Evolutionary conservation across 2,113 vertebrate genomes (phyloP).

Genomic region (Pungitius pungitius): DNA sequence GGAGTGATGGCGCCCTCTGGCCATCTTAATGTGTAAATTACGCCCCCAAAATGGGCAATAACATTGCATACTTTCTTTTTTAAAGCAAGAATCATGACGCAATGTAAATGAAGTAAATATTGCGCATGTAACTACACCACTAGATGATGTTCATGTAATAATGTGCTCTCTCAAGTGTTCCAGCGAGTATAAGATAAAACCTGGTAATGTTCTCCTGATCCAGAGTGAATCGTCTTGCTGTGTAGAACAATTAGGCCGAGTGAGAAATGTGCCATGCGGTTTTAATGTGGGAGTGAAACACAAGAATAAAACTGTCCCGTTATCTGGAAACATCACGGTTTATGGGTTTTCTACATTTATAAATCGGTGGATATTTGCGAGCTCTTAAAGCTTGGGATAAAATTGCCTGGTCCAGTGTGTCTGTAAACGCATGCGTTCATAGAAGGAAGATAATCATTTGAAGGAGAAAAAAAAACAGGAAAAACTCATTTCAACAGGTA

Average conservation of each 20-base stretch:
- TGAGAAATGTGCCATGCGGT: slow-evolving; percentile 2
- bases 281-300: slow-evolving; percentile 37
- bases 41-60: neutral
- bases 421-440: neutral
- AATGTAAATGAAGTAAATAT: neutral
- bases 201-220: neutral
- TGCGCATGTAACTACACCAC: neutral
- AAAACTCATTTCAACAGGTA: neutral
- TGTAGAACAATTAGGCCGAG: slow-evolving; percentile 14
- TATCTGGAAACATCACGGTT: slow-evolving; percentile 33
- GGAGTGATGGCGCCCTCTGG: slow-evolving; percentile 59
- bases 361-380: slow-evolving; percentile 17
- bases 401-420: slow-evolving; percentile 4
- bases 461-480: slow-evolving; percentile 17
- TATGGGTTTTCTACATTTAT: slow-evolving; percentile 17
- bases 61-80: neutral
- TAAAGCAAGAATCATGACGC: neutral
- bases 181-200: slow-evolving; percentile 35
- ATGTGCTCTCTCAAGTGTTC: slow-evolving; percentile 8
- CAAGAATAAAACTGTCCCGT: slow-evolving; percentile 29
- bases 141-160: slow-evolving; percentile 11
- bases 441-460: neutral
- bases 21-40: neutral
- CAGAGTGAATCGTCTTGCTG: slow-evolving; percentile 9
- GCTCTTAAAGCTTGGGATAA: slow-evolving; percentile 19